These are phyloP conservation scores for Upupa epops DNA, from an alignment of 2,113 vertebrate genomes.

Conservation along the genomic window DNA sequence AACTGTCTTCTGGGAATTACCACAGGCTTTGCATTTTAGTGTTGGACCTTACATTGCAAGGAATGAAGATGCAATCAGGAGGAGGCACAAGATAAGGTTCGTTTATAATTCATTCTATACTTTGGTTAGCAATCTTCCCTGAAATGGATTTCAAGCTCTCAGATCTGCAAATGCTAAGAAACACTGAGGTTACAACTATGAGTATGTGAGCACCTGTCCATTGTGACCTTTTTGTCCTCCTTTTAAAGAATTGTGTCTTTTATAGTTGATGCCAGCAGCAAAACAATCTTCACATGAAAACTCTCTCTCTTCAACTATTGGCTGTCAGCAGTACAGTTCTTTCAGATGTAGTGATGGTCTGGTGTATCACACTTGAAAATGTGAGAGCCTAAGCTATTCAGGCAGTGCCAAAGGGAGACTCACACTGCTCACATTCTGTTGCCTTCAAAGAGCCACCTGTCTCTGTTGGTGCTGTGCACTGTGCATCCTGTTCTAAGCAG, in stretches of 20 bases:
- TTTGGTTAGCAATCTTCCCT: not conserved
- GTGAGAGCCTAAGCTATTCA: not conserved
- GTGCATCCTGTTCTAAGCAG: not conserved
- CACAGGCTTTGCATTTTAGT: not conserved
- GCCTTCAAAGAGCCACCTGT: not conserved
- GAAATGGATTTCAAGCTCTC: not conserved
- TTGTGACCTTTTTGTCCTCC: not conserved
- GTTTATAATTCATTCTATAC: not conserved
- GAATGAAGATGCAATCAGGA: not conserved
- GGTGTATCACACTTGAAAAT: not conserved
- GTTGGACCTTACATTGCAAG: not conserved
- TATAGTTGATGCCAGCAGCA: not conserved
- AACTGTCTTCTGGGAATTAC: not conserved
- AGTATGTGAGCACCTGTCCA: not conserved
- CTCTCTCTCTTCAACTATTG: not conserved
- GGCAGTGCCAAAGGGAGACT: not conserved
- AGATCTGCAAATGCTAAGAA: not conserved
- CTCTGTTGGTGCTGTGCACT: not conserved
- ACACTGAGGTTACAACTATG: not conserved
- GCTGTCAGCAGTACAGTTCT: not conserved
- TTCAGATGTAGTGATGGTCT: not conserved
- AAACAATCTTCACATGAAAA: not conserved
- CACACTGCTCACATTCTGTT: not conserved
- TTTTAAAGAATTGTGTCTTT: not conserved
- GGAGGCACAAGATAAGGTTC: not conserved